phyloP scores from a whole-genome alignment of 1,140 invertebrate genomes.

The Homarus americanus region DNA sequence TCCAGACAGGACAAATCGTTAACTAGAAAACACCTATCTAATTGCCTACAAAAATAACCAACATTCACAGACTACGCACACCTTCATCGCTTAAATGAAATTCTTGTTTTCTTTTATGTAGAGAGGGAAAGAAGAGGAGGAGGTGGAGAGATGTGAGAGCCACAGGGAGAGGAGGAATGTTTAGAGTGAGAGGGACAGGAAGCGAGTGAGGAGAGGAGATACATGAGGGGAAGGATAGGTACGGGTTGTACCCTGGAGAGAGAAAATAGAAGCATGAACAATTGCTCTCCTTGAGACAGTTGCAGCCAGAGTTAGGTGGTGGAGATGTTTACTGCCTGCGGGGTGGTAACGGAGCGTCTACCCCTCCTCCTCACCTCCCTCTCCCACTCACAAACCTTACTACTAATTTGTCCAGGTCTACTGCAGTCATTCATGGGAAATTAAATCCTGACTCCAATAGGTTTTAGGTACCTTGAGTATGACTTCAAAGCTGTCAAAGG shows the following conservation, averaged over 20 bases:
- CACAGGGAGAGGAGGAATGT: background rate
- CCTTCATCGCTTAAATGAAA: conserved; percentile 48
- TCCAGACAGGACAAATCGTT: conserved; percentile 21
- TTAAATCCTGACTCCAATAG: too few species aligned
- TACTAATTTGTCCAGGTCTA: too few species aligned
- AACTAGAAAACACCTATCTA: conserved; percentile 42
- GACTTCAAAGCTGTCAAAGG: too few species aligned
- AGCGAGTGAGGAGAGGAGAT: background rate
- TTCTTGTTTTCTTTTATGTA: background rate
- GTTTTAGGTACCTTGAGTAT: too few species aligned
- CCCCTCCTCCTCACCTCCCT: too few species aligned
- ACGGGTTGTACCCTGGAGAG: background rate
- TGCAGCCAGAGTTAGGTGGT: too few species aligned
- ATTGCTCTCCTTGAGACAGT: background rate
- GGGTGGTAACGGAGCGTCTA: too few species aligned
- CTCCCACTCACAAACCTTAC: too few species aligned
- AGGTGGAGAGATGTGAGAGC: background rate
- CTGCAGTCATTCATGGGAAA: too few species aligned
- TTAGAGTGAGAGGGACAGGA: background rate
- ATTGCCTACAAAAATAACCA: conserved; percentile 62
- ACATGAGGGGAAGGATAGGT: background rate
- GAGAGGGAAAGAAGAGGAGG: background rate
- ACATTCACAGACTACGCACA: conserved; percentile 34
- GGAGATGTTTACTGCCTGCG: too few species aligned
- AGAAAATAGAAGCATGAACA: background rate